These are phyloP conservation scores for Drosophila setifemur DNA, from an alignment of 1,140 invertebrate species.

Conservation along the genomic window DNA sequence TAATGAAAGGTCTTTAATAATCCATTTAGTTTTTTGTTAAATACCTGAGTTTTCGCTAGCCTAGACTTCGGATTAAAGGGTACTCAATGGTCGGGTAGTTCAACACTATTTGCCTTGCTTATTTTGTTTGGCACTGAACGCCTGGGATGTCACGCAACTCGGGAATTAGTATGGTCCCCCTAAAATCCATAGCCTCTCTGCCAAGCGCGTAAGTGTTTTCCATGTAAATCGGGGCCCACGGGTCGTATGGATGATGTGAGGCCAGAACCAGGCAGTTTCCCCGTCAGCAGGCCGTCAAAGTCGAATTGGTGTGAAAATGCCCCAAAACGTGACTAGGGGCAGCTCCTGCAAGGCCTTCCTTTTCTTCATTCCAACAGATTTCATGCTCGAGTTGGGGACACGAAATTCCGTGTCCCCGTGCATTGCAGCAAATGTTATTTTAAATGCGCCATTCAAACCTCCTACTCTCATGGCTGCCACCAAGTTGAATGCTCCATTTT, in stretches of 20 bases:
- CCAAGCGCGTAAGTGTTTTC: conserved; percentile 21
- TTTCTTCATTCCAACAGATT: not conserved
- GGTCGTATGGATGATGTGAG: conserved; percentile 60
- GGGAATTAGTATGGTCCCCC: conserved; percentile 54
- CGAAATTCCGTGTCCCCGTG: too few relatives aligned
- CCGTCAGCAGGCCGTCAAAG: conserved; percentile 12
- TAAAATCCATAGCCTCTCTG: not conserved
- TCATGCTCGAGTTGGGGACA: not conserved
- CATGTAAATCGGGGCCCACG: conserved; percentile 39
- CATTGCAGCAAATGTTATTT: not conserved
- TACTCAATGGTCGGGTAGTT: too few relatives aligned
- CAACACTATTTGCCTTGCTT: too few relatives aligned
- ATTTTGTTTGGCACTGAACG: not conserved
- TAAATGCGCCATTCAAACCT: not conserved
- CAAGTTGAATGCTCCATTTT: conserved; percentile 27
- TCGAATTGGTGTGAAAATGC: conserved; percentile 69
- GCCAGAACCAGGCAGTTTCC: not conserved
- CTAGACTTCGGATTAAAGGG: too few relatives aligned
- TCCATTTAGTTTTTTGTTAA: too few relatives aligned
- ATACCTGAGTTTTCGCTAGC: too few relatives aligned
- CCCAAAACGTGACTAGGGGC: conserved; percentile 57
- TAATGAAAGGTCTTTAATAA: too few relatives aligned
- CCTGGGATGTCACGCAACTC: conserved; percentile 54
- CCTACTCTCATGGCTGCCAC: not conserved
- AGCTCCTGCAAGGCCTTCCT: conserved; percentile 2